Evolutionary conservation across 2,113 vertebrate genomes (phyloP), one percentile per base, ranked within the genome.

Genomic region (Thamnaconus septentrionalis): DNA sequence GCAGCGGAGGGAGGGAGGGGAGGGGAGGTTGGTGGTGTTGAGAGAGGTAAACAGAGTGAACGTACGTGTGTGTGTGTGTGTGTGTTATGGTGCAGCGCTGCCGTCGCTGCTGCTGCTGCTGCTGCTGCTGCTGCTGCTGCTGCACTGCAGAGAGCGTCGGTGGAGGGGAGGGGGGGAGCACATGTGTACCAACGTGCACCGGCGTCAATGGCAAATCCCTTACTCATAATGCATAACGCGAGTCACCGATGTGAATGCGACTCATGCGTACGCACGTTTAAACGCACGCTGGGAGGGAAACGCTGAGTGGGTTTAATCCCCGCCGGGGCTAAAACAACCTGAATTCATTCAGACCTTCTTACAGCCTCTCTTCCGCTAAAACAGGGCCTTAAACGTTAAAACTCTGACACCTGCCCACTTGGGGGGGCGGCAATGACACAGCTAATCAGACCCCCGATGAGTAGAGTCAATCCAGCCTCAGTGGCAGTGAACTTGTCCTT

Each of bases 61-160:
- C n/a, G 48, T n/a, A n/a, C n/a, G n/a, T n/a, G n/a, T 64, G 60
- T 78, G 75, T 83, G 83, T 59, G 58, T 75, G 65, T 71, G 81
- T 81, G 79, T 83, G 88, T 80, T 78, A 68, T 57, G 66, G 66
- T 80, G 83, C 84, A 83, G 88, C 86, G 87, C 76, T 87, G 85
- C 83, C 18, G 18, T 31, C 81, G 78, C 68, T 57, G 66, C 69
- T 80, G 83, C 84, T 84, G 88, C 86, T 80, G 83, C 84, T 84
- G 88, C 86, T 80, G 83, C 84, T 84, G 88, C 86, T 80, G 83
- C 84, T 84, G 78, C 68, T 57, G 66, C 69, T 80, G 83, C 84
- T 84, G 88, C 86, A 88, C 76, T 87, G 85, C 83, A 88, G 82
- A 55, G 65, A 66, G 70, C 9, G n/a, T 0, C 18, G 18, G 18